phyloP scores from a whole-genome alignment of 2,888 invertebrate species.

The Tenthredo amoena region DNA sequence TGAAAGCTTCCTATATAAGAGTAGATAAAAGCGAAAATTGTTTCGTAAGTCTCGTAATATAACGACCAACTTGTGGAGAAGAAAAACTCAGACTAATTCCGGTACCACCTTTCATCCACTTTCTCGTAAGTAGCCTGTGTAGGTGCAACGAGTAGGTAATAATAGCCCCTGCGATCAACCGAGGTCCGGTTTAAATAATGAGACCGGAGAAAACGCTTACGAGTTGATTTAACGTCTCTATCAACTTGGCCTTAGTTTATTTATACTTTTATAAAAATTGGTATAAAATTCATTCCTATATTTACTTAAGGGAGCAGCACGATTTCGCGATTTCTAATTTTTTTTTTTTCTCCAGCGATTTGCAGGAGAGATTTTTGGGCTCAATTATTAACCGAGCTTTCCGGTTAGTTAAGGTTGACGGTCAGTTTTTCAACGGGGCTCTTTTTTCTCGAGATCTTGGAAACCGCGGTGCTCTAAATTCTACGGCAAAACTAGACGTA shows the following conservation, averaged over 20 bases:
- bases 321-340: background rate
- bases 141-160: conserved; percentile 32
- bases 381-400: background rate
- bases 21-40: conserved; percentile 38
- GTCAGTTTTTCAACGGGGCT: background rate
- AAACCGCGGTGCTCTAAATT: conserved; percentile 8
- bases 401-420: background rate
- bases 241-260: background rate
- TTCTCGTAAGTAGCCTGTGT: conserved; percentile 7
- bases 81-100: conserved; percentile 25
- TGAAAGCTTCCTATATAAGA: background rate
- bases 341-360: background rate
- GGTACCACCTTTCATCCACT: conserved; percentile 38
- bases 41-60: conserved; percentile 25
- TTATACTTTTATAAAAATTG: background rate
- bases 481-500: background rate
- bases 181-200: background rate
- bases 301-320: background rate
- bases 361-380: background rate
- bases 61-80: background rate
- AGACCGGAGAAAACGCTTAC: background rate
- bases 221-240: background rate
- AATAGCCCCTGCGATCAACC: conserved; percentile 20
- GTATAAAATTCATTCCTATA: too few species aligned
- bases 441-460: background rate